Conservation (phyloP, 37 sponge, comb jelly and placozoan species). For the Diacarnus erythraeanus region DNA sequence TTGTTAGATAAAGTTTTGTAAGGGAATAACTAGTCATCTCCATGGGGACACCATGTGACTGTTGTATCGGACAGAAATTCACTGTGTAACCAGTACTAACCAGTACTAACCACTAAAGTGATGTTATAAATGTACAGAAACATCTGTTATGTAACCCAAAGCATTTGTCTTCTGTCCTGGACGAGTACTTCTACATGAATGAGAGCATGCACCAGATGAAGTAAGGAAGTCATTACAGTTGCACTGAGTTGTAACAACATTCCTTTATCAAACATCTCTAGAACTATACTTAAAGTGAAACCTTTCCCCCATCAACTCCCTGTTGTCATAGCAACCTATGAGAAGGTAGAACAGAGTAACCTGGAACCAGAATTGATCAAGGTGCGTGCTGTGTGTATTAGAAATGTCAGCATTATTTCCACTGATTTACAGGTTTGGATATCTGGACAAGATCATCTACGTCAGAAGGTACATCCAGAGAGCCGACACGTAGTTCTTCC, state of each 20-base stretch:
- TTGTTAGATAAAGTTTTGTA: too few species aligned
- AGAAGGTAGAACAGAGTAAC: not conserved
- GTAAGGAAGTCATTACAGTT: conserved; percentile 21
- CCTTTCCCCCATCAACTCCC: conserved; percentile 57
- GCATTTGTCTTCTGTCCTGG: conserved; percentile 49
- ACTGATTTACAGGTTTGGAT: conserved; percentile 14
- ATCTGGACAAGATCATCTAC: conserved; percentile 15
- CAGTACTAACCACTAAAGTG: not conserved
- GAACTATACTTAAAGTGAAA: conserved; percentile 53
- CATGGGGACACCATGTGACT: too few species aligned
- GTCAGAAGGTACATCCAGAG: conserved; percentile 13
- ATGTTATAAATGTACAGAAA: conserved; percentile 33
- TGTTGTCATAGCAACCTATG: conserved; percentile 54
- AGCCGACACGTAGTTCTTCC: conserved; percentile 15
- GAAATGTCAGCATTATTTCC: not conserved
- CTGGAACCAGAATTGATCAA: conserved; percentile 8
- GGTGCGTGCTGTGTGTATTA: conserved; percentile 7
- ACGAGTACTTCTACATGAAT: conserved; percentile 36
- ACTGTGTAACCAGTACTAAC: too few species aligned
- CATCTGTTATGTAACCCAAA: conserved; percentile 51
- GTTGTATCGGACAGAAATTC: too few species aligned
- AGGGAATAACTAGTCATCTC: too few species aligned
- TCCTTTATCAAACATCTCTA: too few species aligned
- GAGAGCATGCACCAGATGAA: conserved; percentile 53
- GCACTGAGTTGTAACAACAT: too few species aligned